Conservation (phyloP, 2,113 vertebrate genomes). For the Turnix velox region DNA sequence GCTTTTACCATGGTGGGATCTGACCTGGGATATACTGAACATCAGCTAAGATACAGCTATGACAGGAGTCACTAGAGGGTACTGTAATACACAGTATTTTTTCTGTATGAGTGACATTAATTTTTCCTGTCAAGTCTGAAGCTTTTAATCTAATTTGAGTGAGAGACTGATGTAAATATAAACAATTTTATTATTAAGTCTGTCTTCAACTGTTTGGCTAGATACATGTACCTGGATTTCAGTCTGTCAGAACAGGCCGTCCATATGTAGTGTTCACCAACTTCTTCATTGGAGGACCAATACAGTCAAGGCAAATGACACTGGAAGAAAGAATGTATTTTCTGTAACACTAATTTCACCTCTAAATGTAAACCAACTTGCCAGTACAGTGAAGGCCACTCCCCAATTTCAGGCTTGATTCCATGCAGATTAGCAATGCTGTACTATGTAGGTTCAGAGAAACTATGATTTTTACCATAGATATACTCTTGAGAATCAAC, state of each 20-base stretch:
- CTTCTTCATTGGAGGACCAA: not conserved
- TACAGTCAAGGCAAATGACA: not conserved
- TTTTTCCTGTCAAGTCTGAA: not conserved
- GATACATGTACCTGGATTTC: not conserved
- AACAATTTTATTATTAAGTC: not conserved
- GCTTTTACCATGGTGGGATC: not conserved
- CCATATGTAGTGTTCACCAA: not conserved
- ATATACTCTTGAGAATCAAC: not conserved
- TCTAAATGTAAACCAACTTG: not conserved
- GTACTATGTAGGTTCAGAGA: not conserved
- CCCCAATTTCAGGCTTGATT: not conserved
- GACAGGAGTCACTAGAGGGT: constrained; percentile 56
- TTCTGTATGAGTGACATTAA: not conserved
- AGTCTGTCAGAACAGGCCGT: not conserved
- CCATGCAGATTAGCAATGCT: not conserved
- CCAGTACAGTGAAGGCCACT: not conserved
- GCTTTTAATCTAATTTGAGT: not conserved
- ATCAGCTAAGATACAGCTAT: not conserved
- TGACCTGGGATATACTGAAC: not conserved
- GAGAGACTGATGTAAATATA: not conserved
- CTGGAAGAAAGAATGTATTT: not conserved
- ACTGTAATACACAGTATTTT: constrained; percentile 34
- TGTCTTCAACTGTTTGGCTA: not conserved
- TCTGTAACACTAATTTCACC: not conserved
- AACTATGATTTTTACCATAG: not conserved